phyloP scores from a whole-genome alignment of 1,140 invertebrate species.

The Teleopsis dalmanni region DNA sequence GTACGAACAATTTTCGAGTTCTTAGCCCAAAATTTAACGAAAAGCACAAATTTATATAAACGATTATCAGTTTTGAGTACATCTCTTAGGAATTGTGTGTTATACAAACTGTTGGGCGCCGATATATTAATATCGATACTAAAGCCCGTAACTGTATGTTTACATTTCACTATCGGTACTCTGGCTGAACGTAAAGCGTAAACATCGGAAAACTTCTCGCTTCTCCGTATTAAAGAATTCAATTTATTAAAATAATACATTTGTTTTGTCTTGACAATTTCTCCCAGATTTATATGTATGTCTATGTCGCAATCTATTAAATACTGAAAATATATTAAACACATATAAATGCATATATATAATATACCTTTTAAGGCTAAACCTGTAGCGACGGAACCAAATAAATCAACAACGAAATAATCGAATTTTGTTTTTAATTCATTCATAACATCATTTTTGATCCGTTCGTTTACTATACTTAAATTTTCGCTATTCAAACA shows the following conservation, averaged over 20 bases:
- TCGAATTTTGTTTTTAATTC: slow-evolving; percentile 12
- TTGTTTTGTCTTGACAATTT: background rate
- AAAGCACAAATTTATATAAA: slow-evolving; percentile 22
- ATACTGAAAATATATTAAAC: background rate
- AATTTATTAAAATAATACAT: slow-evolving; percentile 17
- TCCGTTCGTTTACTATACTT: slow-evolving; percentile 14
- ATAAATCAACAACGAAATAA: slow-evolving; percentile 17
- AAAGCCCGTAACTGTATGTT: slow-evolving; percentile 21
- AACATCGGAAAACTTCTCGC: slow-evolving; percentile 22
- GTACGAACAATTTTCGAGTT: slow-evolving; percentile 22
- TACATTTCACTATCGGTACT: slow-evolving; percentile 37
- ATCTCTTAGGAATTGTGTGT: slow-evolving; percentile 26
- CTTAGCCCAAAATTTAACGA: slow-evolving; percentile 36
- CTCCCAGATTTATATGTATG: slow-evolving; percentile 17
- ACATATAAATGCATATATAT: background rate
- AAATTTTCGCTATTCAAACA: slow-evolving; percentile 16
- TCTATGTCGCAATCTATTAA: slow-evolving; percentile 36
- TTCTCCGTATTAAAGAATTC: slow-evolving; percentile 16
- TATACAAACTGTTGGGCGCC: slow-evolving; percentile 28
- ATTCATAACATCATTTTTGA: slow-evolving; percentile 21
- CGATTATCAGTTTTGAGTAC: slow-evolving; percentile 21
- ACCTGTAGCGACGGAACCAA: slow-evolving; percentile 33
- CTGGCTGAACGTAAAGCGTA: slow-evolving; percentile 27
- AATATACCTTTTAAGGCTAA: slow-evolving; percentile 26
- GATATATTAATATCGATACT: slow-evolving; percentile 35